Percentiles rank a stretch among this genome's conserved stretches.
phyloP scores from a whole-genome alignment of 2,797 vertebrate genomes.

The Sciurus carolinensis region DNA sequence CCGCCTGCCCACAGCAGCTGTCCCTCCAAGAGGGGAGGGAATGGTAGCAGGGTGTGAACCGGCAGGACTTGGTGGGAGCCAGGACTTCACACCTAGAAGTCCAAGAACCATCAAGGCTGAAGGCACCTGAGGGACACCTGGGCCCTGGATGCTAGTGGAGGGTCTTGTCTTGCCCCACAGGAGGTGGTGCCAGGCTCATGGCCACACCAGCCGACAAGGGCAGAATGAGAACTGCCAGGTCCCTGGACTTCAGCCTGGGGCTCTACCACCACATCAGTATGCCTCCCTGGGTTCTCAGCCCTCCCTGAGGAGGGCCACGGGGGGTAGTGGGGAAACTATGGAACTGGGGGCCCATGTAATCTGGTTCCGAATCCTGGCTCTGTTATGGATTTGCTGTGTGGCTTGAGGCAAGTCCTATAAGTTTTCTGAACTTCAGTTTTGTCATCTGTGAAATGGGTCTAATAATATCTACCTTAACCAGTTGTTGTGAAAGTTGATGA shows the following conservation, averaged over 20 bases:
- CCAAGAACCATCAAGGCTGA: background rate
- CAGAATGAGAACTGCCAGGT: background rate
- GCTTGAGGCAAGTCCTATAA: background rate
- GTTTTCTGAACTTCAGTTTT: background rate
- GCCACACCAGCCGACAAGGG: background rate
- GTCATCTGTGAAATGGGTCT: background rate
- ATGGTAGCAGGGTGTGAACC: background rate
- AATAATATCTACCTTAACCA: background rate
- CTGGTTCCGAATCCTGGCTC: background rate
- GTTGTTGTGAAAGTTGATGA: background rate
- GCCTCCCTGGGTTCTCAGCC: background rate
- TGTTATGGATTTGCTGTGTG: background rate
- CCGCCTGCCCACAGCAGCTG: background rate
- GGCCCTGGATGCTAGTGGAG: background rate
- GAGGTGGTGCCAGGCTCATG: background rate
- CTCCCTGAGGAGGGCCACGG: background rate
- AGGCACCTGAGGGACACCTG: background rate
- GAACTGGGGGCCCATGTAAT: background rate
- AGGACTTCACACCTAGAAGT: background rate
- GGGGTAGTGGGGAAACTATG: background rate
- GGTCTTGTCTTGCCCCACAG: background rate
- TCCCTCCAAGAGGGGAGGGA: background rate
- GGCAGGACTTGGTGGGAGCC: background rate
- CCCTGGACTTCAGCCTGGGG: background rate
- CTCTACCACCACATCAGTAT: background rate